Evolutionary conservation across 2,113 vertebrate species (phyloP), one percentile per base, ranked within the genome.

Genomic region (Chitala chitala): DNA sequence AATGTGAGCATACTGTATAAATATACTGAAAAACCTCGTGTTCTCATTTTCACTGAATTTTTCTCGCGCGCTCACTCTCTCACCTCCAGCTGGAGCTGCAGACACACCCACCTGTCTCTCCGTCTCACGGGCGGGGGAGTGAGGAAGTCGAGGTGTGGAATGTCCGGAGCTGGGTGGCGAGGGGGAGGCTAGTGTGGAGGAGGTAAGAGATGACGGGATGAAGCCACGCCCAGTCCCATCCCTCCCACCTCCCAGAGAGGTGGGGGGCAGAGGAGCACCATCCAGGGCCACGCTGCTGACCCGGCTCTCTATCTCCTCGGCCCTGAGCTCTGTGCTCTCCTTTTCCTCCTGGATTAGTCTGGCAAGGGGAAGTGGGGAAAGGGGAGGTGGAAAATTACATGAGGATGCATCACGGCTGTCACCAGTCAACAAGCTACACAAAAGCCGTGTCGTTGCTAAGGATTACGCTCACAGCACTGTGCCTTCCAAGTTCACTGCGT

Each of bases 341-440:
- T 96, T 96, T 87, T 96, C 94, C 82, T 96, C 94, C 82, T 95
- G 94, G 83, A 96, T 96, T 69, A 96, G 78, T 82, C 94, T 96
- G 81, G 40, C 40, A 3, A 46, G 17, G 13, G 71, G 40, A 71
- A 51, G 20, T 51, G 12, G 1, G 40, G 44, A 29, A 22, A 3
- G 2, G 17, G 5, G 24, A 56, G 24, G 15, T 10, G 7, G 2
- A 5, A 15, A 8, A 9, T 50, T 29, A 31, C 15, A 50, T 12
- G 1, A 6, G 9, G 15, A 61, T 13, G n/a, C 33, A 63, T 20
- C n/a, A n/a, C n/a, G n/a, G n/a, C n/a, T n/a, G n/a, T n/a, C n/a
- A n/a, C n/a, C n/a, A n/a, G n/a, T n/a, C n/a, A n/a, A n/a, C n/a
- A n/a, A n/a, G n/a, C n/a, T n/a, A n/a, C n/a, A n/a, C n/a, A n/a